Evolutionary conservation across 2,113 vertebrate genomes (phyloP).

Genomic region (Chunga burmeisteri): DNA sequence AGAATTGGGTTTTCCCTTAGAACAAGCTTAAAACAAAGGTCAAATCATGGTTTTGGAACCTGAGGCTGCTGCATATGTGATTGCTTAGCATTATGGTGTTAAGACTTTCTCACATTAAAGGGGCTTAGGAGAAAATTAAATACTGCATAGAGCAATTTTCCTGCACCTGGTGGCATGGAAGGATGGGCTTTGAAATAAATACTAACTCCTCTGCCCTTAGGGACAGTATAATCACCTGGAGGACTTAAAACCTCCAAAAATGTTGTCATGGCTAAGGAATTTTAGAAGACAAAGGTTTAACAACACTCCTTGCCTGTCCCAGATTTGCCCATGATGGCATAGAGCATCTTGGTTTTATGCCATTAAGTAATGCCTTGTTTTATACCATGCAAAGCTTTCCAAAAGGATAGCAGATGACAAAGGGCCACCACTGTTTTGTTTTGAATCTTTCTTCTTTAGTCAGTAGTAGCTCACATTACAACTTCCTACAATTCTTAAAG

Average conservation of each 20-base stretch:
- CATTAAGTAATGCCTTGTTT: not conserved
- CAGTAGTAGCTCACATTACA: not conserved
- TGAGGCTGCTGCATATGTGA: not conserved
- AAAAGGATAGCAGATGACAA: not conserved
- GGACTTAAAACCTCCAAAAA: not conserved
- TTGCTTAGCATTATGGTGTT: not conserved
- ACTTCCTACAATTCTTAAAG: constrained; percentile 52
- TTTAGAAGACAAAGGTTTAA: not conserved
- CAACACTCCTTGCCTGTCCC: not conserved
- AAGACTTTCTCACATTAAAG: not conserved
- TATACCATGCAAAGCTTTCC: not conserved
- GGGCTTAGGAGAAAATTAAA: not conserved
- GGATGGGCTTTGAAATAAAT: not conserved
- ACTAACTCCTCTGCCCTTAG: not conserved
- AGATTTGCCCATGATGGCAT: not conserved
- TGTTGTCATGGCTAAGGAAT: not conserved
- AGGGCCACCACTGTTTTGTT: not conserved
- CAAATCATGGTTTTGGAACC: not conserved
- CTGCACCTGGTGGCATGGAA: not conserved
- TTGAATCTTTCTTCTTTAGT: not conserved
- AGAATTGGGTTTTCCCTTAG: not conserved
- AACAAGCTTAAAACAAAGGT: not conserved
- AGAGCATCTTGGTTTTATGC: not conserved
- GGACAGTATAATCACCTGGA: not conserved
- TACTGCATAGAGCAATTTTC: not conserved